Conservation (phyloP, 2,888 invertebrate species). For the Drosophila mulleri region DNA sequence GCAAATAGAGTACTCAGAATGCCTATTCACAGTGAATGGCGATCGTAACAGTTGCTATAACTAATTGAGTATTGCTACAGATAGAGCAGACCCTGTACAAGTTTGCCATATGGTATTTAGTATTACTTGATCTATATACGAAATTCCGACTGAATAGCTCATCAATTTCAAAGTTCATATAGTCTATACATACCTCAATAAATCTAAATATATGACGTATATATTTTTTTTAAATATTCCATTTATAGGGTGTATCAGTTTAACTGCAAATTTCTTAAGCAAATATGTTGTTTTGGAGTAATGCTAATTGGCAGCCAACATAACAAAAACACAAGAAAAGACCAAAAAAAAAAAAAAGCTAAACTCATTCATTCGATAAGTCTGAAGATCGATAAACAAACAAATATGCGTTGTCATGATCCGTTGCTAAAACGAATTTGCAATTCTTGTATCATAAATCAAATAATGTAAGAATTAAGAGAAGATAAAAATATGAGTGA, state of each 20-base stretch:
- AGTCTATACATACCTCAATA: not conserved
- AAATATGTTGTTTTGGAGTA: constrained; percentile 16
- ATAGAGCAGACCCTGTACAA: constrained; percentile 15
- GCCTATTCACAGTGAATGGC: not conserved
- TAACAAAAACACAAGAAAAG: constrained; percentile 5
- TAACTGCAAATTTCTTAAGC: constrained; percentile 27
- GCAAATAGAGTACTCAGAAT: constrained; percentile 17
- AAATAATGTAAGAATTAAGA: not conserved
- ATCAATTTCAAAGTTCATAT: not conserved
- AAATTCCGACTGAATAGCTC: not conserved
- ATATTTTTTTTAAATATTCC: too few relatives aligned
- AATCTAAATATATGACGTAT: not conserved
- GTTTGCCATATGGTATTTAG: too few relatives aligned
- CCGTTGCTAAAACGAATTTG: constrained; percentile 4
- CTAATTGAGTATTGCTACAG: not conserved
- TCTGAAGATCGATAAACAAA: constrained; percentile 1
- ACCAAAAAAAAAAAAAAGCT: not conserved
- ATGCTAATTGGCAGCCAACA: constrained; percentile 38
- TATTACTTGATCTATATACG: not conserved
- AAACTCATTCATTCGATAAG: not conserved
- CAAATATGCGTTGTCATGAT: constrained; percentile 18
- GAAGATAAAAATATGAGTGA: not conserved
- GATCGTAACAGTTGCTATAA: not conserved
- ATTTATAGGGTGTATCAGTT: constrained; percentile 3
- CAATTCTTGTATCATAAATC: constrained; percentile 16